Conservation (phyloP, 2,797 vertebrate species). For the Sebastes jordani region DNA sequence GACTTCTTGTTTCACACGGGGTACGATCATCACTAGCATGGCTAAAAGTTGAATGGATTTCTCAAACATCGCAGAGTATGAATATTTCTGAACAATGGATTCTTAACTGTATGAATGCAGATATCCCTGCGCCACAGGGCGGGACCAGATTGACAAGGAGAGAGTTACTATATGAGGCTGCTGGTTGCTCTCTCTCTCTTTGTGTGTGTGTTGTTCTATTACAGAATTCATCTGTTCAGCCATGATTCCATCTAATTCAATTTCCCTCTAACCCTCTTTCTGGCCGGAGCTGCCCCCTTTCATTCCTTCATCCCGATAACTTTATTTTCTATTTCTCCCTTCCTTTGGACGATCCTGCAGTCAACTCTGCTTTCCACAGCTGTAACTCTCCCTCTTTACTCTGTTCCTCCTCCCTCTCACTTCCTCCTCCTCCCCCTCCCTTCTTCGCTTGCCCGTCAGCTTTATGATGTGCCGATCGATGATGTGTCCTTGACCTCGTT, state of each 20-base stretch:
- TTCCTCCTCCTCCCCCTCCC: neutral
- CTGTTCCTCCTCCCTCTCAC: constrained; percentile 10
- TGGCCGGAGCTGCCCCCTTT: constrained; percentile 48
- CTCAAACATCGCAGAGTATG: neutral
- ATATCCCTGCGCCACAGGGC: constrained; percentile 24
- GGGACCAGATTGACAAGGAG: constrained; percentile 44
- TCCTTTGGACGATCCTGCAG: constrained; percentile 7
- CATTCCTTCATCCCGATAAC: constrained; percentile 55
- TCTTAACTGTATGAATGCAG: neutral
- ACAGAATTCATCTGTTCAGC: constrained; percentile 62
- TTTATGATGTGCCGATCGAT: constrained; percentile 79
- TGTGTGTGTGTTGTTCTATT: constrained; percentile 25
- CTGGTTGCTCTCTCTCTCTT: constrained; percentile 4
- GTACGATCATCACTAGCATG: neutral
- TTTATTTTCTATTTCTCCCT: constrained; percentile 44
- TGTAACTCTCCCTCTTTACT: constrained; percentile 43
- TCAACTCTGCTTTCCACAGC: constrained; percentile 29
- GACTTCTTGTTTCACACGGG: neutral
- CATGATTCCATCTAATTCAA: constrained; percentile 69
- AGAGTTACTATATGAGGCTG: constrained; percentile 25
- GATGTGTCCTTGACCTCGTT: constrained; percentile 82
- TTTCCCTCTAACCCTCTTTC: constrained; percentile 56
- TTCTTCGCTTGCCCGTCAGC: constrained; percentile 59
- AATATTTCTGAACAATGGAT: neutral
- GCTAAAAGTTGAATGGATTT: neutral